Evolutionary conservation across 2,113 vertebrate genomes (phyloP).

Genomic region (Clarias macrocephalus): DNA sequence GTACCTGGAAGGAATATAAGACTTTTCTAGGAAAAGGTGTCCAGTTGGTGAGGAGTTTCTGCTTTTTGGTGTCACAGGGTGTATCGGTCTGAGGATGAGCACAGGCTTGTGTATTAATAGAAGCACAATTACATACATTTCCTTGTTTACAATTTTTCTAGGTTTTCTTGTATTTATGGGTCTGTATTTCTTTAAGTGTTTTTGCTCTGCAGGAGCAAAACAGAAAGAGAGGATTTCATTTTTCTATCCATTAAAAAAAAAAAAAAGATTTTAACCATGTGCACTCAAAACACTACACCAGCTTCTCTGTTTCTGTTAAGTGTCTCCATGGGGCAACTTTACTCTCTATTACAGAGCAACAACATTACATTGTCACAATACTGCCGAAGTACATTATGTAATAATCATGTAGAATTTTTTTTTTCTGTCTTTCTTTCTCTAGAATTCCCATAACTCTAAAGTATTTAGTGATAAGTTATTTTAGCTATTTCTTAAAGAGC

Average conservation of each 20-base stretch:
- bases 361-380: neutral
- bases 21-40: neutral
- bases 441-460: neutral
- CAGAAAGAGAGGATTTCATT: neutral
- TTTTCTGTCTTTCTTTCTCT: neutral
- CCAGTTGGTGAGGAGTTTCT: neutral
- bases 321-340: neutral
- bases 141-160: neutral
- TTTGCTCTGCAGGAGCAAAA: neutral
- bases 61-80: neutral
- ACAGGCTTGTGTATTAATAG: neutral
- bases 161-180: neutral
- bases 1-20: neutral
- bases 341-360: neutral
- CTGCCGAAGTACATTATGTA: neutral
- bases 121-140: neutral
- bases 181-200: neutral
- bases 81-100: neutral
- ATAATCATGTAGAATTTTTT: neutral
- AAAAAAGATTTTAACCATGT: neutral
- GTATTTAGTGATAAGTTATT: neutral
- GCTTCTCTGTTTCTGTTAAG: neutral
- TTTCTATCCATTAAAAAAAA: neutral
- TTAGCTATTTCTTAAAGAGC: neutral
- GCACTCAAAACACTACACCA: neutral